Evolutionary conservation across 2,888 invertebrate genomes (phyloP).

Genomic region (Epinotia bilunana): DNA sequence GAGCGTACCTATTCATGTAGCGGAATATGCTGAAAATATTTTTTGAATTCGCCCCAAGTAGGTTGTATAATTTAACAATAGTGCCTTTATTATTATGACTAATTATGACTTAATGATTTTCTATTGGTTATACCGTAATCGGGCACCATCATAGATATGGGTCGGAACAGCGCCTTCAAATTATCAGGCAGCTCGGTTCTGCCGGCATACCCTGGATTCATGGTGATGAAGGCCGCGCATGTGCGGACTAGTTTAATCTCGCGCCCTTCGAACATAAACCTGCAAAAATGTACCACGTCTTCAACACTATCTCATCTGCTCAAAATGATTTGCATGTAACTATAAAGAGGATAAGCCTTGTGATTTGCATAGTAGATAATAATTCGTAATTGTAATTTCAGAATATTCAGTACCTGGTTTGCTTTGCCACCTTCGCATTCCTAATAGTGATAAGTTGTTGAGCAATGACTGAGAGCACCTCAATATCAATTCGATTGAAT

Average conservation of each 20-base stretch:
- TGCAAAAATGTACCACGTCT: slow-evolving; percentile 54
- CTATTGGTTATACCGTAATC: slow-evolving; percentile 89
- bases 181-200: slow-evolving; percentile 95
- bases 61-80: no score
- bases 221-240: slow-evolving; percentile 95
- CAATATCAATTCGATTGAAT: slow-evolving; percentile 95
- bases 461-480: slow-evolving; percentile 95
- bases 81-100: no score
- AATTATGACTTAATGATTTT: neutral
- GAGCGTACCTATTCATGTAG: no score
- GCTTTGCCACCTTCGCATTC: slow-evolving; percentile 91
- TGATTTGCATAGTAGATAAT: no score
- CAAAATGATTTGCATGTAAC: neutral
- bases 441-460: slow-evolving; percentile 95
- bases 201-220: slow-evolving; percentile 97
- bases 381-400: neutral
- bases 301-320: neutral
- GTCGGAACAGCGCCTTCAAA: slow-evolving; percentile 93
- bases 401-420: slow-evolving; percentile 60
- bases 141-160: slow-evolving; percentile 96
- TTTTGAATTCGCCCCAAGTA: no score
- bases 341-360: neutral
- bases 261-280: slow-evolving; percentile 95
- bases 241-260: slow-evolving; percentile 92
- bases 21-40: no score